Evolutionary conservation across 1,140 invertebrate genomes (phyloP).

Genomic region (Sinonovacula constricta): DNA sequence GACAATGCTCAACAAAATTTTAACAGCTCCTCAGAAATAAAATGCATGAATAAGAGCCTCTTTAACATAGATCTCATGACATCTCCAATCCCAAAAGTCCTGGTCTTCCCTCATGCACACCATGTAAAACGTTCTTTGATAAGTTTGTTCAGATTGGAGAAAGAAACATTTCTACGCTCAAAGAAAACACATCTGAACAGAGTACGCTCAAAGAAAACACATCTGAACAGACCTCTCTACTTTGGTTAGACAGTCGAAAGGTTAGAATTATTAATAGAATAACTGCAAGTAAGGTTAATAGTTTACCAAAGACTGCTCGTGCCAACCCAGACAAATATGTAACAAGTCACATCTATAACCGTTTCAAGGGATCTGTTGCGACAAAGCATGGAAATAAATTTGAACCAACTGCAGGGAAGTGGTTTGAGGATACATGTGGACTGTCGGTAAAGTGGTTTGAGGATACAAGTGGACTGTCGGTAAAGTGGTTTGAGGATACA

Average conservation of each 20-base stretch:
- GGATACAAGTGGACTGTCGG: neutral
- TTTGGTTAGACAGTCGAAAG: constrained; percentile 30
- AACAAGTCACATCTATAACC: constrained; percentile 14
- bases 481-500: neutral
- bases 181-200: no score
- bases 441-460: constrained; percentile 25
- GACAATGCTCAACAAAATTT: constrained; percentile 5
- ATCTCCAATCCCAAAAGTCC: neutral
- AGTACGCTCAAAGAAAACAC: neutral
- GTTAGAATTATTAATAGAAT: no score
- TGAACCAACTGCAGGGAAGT: constrained; percentile 30
- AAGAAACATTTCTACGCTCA: no score
- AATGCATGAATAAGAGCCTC: neutral
- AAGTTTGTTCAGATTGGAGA: constrained; percentile 10
- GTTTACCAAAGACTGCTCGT: constrained; percentile 16
- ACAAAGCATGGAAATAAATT: constrained; percentile 5
- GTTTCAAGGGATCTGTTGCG: constrained; percentile 6
- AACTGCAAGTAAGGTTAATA: constrained; percentile 12
- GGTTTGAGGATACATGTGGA: constrained; percentile 20
- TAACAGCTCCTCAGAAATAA: constrained; percentile 7
- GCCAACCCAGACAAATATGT: constrained; percentile 19
- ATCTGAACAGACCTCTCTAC: neutral
- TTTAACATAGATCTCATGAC: neutral
- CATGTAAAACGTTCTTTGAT: constrained; percentile 1
- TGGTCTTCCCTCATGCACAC: neutral